phyloP scores from a whole-genome alignment of 2,113 vertebrate species.

The Stercorarius parasiticus region DNA sequence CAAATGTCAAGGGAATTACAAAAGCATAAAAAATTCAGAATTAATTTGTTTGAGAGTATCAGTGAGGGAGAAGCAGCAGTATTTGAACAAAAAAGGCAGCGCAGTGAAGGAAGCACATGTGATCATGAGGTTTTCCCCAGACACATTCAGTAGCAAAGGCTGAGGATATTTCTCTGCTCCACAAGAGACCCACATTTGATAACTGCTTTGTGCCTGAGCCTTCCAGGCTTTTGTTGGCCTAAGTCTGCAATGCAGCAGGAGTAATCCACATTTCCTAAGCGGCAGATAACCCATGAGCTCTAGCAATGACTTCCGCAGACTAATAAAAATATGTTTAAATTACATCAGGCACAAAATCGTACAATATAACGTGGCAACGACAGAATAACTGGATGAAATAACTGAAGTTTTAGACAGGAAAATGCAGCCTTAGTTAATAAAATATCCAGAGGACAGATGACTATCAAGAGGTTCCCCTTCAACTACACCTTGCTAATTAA shows the following conservation, averaged over 20 bases:
- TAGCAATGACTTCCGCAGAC: neutral
- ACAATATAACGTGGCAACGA: neutral
- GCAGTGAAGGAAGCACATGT: accelerated
- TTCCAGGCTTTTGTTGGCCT: neutral
- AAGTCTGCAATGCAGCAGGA: slow-evolving; percentile 24
- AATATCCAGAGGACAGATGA: neutral
- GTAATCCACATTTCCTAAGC: neutral
- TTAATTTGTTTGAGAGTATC: neutral
- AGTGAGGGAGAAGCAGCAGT: neutral
- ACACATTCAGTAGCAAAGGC: neutral
- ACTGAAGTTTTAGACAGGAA: neutral
- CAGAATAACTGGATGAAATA: neutral
- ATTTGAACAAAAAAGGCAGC: neutral
- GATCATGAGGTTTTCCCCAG: neutral
- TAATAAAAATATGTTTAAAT: neutral
- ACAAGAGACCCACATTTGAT: neutral
- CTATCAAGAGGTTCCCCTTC: neutral
- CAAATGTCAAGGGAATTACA: neutral
- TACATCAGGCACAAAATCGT: neutral
- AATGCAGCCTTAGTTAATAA: neutral
- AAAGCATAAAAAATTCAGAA: neutral
- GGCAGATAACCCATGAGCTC: neutral
- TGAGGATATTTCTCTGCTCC: neutral
- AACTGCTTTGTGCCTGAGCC: neutral
- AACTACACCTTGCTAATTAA: neutral